Percentiles rank a stretch among this genome's conserved stretches.
phyloP scores from a whole-genome alignment of 2,113 vertebrate species.

The Daphoenositta chrysoptera region DNA sequence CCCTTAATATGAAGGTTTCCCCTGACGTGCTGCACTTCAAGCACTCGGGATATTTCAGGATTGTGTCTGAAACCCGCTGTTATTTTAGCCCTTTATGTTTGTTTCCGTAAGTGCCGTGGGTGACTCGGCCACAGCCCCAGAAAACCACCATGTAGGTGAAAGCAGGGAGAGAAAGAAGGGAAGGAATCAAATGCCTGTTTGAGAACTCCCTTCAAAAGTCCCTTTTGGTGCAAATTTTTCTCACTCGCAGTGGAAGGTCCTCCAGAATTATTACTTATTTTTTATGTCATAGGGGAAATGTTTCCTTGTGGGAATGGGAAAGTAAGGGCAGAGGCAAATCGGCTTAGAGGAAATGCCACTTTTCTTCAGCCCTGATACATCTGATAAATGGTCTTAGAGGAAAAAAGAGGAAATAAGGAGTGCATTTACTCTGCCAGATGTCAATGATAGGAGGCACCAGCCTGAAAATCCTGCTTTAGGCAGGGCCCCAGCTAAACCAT shows the following conservation, averaged over 20 bases:
- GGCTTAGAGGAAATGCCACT: background rate
- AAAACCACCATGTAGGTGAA: background rate
- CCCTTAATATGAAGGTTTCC: background rate
- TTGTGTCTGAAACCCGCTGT: background rate
- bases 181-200: background rate
- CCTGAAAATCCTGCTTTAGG: background rate
- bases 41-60: conserved; percentile 23
- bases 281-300: background rate
- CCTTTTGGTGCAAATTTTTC: background rate
- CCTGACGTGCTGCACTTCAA: background rate
- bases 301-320: background rate
- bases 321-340: background rate
- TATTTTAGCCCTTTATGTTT: conserved; percentile 12
- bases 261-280: background rate
- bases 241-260: background rate
- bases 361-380: background rate
- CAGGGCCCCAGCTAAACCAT: background rate
- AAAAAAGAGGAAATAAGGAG: background rate
- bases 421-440: background rate
- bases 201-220: background rate
- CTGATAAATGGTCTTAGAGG: background rate
- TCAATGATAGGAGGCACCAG: background rate
- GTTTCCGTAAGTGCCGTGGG: background rate
- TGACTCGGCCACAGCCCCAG: background rate
- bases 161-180: background rate